These are phyloP conservation scores for Macrobrachium rosenbergii DNA, from an alignment of 1,140 invertebrate species.

Conservation along the genomic window DNA sequence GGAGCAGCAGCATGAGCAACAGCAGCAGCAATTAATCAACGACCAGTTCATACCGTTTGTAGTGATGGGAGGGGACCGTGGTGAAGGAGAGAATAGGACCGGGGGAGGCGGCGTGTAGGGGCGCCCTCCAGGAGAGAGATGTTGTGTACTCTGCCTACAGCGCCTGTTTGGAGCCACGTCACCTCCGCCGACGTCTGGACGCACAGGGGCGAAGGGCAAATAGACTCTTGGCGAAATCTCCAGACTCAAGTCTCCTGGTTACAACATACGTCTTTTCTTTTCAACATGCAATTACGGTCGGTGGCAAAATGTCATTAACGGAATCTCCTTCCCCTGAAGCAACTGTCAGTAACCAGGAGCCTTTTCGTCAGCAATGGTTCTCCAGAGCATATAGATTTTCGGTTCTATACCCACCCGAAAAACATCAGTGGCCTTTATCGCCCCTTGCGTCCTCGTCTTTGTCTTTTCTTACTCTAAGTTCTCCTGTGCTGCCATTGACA, in stretches of 20 bases:
- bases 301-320: too few relatives aligned
- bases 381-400: too few relatives aligned
- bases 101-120: neutral
- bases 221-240: neutral
- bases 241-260: too few relatives aligned
- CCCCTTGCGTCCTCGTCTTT: too few relatives aligned
- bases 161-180: conserved; percentile 6
- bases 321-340: too few relatives aligned
- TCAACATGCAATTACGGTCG: conserved; percentile 1
- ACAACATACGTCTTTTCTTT: too few relatives aligned
- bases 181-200: neutral
- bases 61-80: neutral
- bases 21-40: neutral
- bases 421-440: too few relatives aligned
- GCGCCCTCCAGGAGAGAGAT: neutral
- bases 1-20: neutral
- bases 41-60: neutral
- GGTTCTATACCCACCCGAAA: too few relatives aligned
- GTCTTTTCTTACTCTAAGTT: too few relatives aligned
- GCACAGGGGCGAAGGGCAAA: conserved; percentile 3
- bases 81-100: neutral
- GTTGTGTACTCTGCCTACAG: conserved; percentile 14
- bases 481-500: too few relatives aligned
- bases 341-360: too few relatives aligned
- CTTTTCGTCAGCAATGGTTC: too few relatives aligned